phyloP scores from a whole-genome alignment of 2,113 vertebrate genomes.

The Peucedramus taeniatus region DNA sequence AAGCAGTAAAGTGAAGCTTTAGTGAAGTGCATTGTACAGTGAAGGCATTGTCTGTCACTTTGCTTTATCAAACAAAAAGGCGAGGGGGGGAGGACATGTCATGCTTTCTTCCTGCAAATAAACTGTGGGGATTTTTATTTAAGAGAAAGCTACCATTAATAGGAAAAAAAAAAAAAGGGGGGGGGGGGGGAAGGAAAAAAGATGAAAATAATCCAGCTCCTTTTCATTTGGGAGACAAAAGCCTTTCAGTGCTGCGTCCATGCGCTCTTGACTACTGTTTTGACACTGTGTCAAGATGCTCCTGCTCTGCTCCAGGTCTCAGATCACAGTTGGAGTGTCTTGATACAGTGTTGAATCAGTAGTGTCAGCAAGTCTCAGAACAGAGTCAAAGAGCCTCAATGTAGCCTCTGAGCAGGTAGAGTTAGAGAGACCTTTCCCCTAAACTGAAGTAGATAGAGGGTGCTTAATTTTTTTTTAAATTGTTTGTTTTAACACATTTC shows the following conservation, averaged over 20 bases:
- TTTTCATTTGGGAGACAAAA: constrained; percentile 65
- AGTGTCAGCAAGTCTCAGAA: constrained; percentile 59
- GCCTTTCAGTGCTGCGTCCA: constrained; percentile 38
- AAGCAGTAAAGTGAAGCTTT: background rate
- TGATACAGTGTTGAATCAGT: constrained; percentile 57
- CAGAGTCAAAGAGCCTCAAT: background rate
- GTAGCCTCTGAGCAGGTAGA: constrained; percentile 25
- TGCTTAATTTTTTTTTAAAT: background rate
- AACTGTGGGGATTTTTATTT: background rate
- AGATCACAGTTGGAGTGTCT: constrained; percentile 69
- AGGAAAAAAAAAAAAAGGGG: background rate
- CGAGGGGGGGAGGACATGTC: background rate
- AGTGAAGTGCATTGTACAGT: background rate
- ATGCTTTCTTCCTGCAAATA: background rate
- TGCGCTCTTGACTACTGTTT: constrained; percentile 46
- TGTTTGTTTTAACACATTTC: constrained; percentile 26
- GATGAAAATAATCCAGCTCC: constrained; percentile 10
- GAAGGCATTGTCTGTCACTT: constrained; percentile 6
- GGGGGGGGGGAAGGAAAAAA: background rate
- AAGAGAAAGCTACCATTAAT: constrained; percentile 15
- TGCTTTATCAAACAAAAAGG: constrained; percentile 6
- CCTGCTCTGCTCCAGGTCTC: constrained; percentile 49
- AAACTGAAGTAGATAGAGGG: background rate
- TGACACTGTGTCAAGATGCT: constrained; percentile 68
- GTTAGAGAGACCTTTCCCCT: constrained; percentile 17